Percentiles rank a stretch among this genome's conserved stretches.
Conservation (phyloP, 2,888 invertebrate species). For the Didymodactylos carnosus region DNA sequence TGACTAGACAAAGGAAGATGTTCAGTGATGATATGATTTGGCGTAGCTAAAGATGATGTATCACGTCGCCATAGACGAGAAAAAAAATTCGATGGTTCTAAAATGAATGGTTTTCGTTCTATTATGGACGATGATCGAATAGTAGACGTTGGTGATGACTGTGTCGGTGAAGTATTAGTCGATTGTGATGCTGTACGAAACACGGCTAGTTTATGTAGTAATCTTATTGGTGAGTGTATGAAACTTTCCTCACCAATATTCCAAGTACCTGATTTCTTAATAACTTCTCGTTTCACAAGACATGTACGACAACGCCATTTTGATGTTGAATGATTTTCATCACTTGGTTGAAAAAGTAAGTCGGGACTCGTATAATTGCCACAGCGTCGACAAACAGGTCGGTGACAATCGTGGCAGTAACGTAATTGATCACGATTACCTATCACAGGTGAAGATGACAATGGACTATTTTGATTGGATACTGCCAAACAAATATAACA, state of each 20-base stretch:
- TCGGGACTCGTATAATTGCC: background rate
- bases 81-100: background rate
- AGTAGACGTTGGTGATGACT: background rate
- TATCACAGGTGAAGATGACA: background rate
- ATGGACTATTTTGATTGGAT: background rate
- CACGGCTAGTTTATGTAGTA: background rate
- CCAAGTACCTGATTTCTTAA: background rate
- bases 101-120: background rate
- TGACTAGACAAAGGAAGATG: background rate
- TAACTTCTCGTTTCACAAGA: background rate
- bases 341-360: background rate
- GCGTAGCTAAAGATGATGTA: no score
- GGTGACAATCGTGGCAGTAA: background rate
- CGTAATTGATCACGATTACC: background rate
- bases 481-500: background rate
- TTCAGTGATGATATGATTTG: background rate
- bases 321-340: background rate
- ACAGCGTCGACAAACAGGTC: conserved; percentile 1
- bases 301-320: background rate
- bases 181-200: background rate
- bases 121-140: background rate
- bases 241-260: background rate
- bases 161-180: background rate
- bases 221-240: background rate
- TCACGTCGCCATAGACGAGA: background rate